Evolutionary conservation across 2,888 invertebrate species (phyloP), one percentile per base, ranked within the genome.

Genomic region (Philaethria dido): DNA sequence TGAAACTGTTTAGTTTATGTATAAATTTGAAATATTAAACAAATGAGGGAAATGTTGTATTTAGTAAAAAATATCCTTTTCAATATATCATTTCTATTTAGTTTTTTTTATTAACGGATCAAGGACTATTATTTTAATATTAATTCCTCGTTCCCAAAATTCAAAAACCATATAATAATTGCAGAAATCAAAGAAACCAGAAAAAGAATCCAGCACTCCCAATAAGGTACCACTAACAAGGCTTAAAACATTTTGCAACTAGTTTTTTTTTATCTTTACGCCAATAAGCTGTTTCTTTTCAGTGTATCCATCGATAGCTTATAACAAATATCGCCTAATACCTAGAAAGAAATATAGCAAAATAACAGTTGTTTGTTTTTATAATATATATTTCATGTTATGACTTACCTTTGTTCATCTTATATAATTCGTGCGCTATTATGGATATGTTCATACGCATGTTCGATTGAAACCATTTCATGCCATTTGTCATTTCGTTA

Each of bases 111-210:
- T n/a, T 57, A 2, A 25, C 3, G n/a, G 42, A 22, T 4, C 6
- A 57, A n/a, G n/a, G 39, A 42, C 5, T 2, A n/a, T n/a, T 11
- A 3, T 14, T 2, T 9, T 20, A 22, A 22, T 9, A 18, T n/a
- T 29, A 0, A 20, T 22, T 11, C 0, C 0, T n/a, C 42, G 11
- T 9, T 42, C 42, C 57, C 2, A 22, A 57, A 50, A 72, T 73
- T 57, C 13, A 71, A 73, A 59, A 39, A 36, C 13, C n/a, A 45
- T 66, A 20, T 68, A 36, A 69, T 78, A 73, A 71, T 95, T 95
- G 80, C 95, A 96, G 96, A 96, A 96, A 93, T 96, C 96, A 92
- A 95, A 95, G 94, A 96, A 95, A 94, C 93, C 93, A 84, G 95
- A 95, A 89, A 95, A 94, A 94, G 94, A 88, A 93, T 94, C 93